A percentile compares a stretch with the other conserved stretches of the same genome.
Conservation (phyloP, 64 coral and sea anemone species). For the Cladopsammia gracilis region DNA sequence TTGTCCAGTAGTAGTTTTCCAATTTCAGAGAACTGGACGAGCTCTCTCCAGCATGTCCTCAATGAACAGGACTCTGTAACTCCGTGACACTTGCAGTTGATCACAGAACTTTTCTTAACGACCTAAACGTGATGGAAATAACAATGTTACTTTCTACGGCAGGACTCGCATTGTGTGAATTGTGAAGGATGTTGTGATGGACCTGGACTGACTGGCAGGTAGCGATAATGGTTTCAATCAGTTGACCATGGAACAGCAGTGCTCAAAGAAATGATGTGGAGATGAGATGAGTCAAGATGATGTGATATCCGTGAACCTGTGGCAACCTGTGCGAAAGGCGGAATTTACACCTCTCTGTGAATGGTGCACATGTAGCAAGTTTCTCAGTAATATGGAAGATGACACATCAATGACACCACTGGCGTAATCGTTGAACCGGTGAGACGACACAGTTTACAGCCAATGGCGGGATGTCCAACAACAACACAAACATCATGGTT, state of each 20-base stretch:
- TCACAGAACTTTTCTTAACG: slow-evolving; percentile 10
- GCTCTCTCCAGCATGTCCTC: slow-evolving; percentile 82
- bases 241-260: neutral
- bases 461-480: neutral
- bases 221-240: neutral
- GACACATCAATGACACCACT: neutral
- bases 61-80: slow-evolving; percentile 72
- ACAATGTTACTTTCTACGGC: neutral
- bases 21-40: slow-evolving; percentile 59
- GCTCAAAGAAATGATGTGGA: neutral
- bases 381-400: neutral
- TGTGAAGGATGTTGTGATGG: neutral
- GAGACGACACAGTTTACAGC: neutral
- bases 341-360: neutral
- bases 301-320: slow-evolving; percentile 11
- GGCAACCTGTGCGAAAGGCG: neutral
- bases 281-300: slow-evolving; percentile 15
- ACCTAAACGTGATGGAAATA: slow-evolving; percentile 51
- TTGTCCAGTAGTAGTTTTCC: slow-evolving; percentile 64
- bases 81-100: slow-evolving; percentile 91
- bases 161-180: neutral
- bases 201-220: neutral
- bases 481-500: neutral
- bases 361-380: slow-evolving; percentile 2
- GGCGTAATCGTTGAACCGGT: neutral